Base-by-base conservation (phyloP, 1,140 invertebrate genomes). In the Lysiphlebus fabarum region DNA sequence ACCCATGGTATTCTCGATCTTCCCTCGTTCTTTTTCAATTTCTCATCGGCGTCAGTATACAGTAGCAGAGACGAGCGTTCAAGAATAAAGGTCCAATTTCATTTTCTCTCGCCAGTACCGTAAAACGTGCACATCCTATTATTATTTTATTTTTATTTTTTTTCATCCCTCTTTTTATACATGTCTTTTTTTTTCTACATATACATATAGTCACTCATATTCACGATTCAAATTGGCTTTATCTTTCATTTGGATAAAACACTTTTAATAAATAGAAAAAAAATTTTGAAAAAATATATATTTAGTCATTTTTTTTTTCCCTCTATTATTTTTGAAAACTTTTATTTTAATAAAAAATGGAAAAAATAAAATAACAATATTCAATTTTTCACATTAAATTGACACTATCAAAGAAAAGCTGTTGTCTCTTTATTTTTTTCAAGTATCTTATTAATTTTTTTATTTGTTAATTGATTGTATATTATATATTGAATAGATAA, bases 41-140 rank as follows among this genome's bases (percentile, higher is more conserved):
- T 8, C 44, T 43, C 42, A 10, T 12, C 49, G 6, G 49, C 43
- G 47, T 33, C 45, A 38, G 14, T 42, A 17, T 37, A 54, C 42
- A 10, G 54, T 36, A 14, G 36, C n/a, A 44, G 49, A 60, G 55
- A 59, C 58, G 53, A n/a, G 45, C 59, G 58, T 33, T 53, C 26
- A 41, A 44, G 58, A 58, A 62, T 66, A 57, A 62, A 64, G 67
- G 62, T 62, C 62, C 65, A 71, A 74, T 74, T 74, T 70, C 71
- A 72, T 72, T 73, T 68, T 65, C 64, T 26, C 17, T 59, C 58
- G 51, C 57, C 40, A 40, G 59, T 55, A 47, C 53, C 53, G 58
- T 59, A 63, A 62, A 62, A 51, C 54, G 53, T 50, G 51, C 53
- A 60, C 47, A 11, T 7, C 4, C 6, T 50, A 17, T 50, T 3